A percentile compares a stretch with the other conserved stretches of the same genome.
phyloP scores from a whole-genome alignment of 1,140 invertebrate genomes.

The Coboldia fuscipes region DNA sequence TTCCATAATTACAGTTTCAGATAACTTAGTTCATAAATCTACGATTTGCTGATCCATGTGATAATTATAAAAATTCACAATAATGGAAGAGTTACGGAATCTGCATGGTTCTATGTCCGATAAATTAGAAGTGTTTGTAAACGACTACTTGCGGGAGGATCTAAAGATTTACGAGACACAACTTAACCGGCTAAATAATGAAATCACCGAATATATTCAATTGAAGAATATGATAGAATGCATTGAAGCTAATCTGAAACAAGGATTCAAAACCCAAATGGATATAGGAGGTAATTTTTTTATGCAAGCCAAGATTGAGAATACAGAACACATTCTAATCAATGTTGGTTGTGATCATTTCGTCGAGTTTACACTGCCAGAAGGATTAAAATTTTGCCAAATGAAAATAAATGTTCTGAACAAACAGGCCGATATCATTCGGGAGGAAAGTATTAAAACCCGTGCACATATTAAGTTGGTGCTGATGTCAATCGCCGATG shows the following conservation, averaged over 20 bases:
- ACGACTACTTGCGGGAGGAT: constrained; percentile 41
- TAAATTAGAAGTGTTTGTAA: constrained; percentile 34
- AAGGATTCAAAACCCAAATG: constrained; percentile 54
- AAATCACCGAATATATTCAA: constrained; percentile 51
- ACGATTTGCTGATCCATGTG: too few relatives aligned
- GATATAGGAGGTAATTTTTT: constrained; percentile 58
- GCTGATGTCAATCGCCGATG: constrained; percentile 37
- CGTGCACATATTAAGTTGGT: constrained; percentile 65
- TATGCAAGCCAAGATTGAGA: constrained; percentile 42
- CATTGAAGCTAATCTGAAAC: constrained; percentile 25
- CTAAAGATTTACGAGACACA: constrained; percentile 31
- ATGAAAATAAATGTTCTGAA: constrained; percentile 42
- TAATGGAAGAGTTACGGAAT: too few relatives aligned
- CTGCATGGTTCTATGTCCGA: too few relatives aligned
- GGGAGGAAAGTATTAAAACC: constrained; percentile 39
- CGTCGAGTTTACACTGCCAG: constrained; percentile 45
- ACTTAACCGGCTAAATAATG: constrained; percentile 35
- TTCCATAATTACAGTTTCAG: too few relatives aligned
- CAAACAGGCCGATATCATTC: constrained; percentile 32
- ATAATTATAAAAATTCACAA: too few relatives aligned
- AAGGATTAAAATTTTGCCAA: constrained; percentile 47
- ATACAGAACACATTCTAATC: constrained; percentile 45
- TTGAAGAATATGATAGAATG: constrained; percentile 38
- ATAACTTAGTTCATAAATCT: too few relatives aligned
- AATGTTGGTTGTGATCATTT: constrained; percentile 53